phyloP scores from a whole-genome alignment of 1,140 invertebrate genomes.

The Caenorhabditis elegans region WBcel235 BX284606.5:9630001-9630500 shows the following conservation, averaged over 20 bases:
- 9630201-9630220: background rate
- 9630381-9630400: background rate
- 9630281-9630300: no score
- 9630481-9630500: background rate
- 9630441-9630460: slow-evolving; percentile 17
- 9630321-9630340: no score
- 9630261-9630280: no score
- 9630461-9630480: slow-evolving; percentile 15
- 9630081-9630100: background rate
- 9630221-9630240: background rate
- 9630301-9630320: no score
- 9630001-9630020: background rate
- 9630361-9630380: no score
- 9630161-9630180: background rate
- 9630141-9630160: background rate
- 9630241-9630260: no score
- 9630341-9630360: no score
- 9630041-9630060: background rate
- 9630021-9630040: background rate
- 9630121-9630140: background rate
- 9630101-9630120: background rate
- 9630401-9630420: slow-evolving; percentile 20
- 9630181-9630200: background rate
- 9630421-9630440: slow-evolving; percentile 6
- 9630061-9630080: background rate